These are phyloP conservation scores for Bombus waltoni DNA, from an alignment of 1,140 invertebrate species.

Conservation along the genomic window DNA sequence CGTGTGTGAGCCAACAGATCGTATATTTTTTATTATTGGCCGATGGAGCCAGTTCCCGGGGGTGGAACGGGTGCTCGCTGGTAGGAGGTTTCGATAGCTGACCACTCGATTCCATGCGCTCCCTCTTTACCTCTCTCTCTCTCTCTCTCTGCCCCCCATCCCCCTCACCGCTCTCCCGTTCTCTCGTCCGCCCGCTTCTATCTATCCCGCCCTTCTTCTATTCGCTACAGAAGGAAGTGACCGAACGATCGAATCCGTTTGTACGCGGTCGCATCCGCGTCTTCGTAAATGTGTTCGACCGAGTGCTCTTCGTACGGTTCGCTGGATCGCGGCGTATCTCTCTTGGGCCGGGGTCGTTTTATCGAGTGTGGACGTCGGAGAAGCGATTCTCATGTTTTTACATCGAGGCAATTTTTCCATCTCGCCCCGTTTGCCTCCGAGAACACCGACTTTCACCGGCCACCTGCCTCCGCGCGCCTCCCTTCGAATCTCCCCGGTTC, in stretches of 20 bases:
- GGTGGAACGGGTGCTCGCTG: slow-evolving; percentile 33
- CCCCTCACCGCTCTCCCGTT: too few relatives aligned
- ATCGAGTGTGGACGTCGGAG: slow-evolving; percentile 79
- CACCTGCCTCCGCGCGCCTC: slow-evolving; percentile 52
- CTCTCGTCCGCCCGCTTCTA: neutral
- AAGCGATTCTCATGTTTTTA: slow-evolving; percentile 82
- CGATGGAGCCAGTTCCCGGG: slow-evolving; percentile 64
- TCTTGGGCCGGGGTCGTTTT: slow-evolving; percentile 74
- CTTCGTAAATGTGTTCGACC: slow-evolving; percentile 36
- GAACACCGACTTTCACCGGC: slow-evolving; percentile 67
- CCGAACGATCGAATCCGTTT: slow-evolving; percentile 47
- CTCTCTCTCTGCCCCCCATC: slow-evolving; percentile 40
- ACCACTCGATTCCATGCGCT: slow-evolving; percentile 77
- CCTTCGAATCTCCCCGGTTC: slow-evolving; percentile 38
- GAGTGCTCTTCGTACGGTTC: slow-evolving; percentile 51
- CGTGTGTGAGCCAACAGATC: slow-evolving; percentile 68
- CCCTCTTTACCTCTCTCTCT: slow-evolving; percentile 33
- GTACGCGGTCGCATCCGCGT: slow-evolving; percentile 44
- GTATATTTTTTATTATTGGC: slow-evolving; percentile 82
- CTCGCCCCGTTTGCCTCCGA: slow-evolving; percentile 77
- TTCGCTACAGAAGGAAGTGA: slow-evolving; percentile 57
- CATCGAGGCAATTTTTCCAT: slow-evolving; percentile 83
- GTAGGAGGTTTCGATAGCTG: slow-evolving; percentile 78
- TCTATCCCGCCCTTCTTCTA: slow-evolving; percentile 34
- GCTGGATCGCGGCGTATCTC: slow-evolving; percentile 66